Evolutionary conservation across 2,797 vertebrate genomes (phyloP), one percentile per base, ranked within the genome.

Genomic region (Iguana delicatissima): DNA sequence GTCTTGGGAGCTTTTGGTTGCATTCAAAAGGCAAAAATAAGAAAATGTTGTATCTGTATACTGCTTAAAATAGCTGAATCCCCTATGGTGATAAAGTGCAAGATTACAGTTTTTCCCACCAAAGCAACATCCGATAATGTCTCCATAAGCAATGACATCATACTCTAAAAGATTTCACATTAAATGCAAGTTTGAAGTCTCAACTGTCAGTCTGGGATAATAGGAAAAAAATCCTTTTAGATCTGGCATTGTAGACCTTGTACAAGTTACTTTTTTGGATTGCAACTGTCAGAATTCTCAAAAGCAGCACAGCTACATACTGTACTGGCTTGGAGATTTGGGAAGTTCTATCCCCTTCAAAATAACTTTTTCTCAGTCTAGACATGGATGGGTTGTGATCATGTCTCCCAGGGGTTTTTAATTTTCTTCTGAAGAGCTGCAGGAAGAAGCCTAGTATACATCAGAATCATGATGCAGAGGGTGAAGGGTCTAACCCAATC

Each of bases 1-100:
- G 93, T 67, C 62, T 93, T 94, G 94, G 46, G 16, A 64, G 62
- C 59, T 72, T 62, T 57, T 42, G 9, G 86, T 89, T 89, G 18
- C 67, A 64, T 3, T 95, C 42, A 38, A 52, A 87, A 83, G 32
- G 42, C 26, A 85, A 73, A 90, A 81, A 86, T 81, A 90, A 62
- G 26, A n/a, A 57, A 52, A 52, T 72, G 94, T 93, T 93, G 94
- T 96, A 94, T 96, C 94, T 95, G 92, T 38, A n/a, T 76, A 90
- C 59, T 69, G 80, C 64, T 90, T 94, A 96, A 96, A 96, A 96
- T 96, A 96, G 85, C 91, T 88, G 91, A 94, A 89, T 94, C 93
- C 92, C 90, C 92, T 94, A 92, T 81, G 93, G 89, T 92, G 92
- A 95, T 93, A 94, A 95, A 96, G 20, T 76, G 38, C 57, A 80